Evolutionary conservation across 2,888 invertebrate genomes (phyloP).

Genomic region (Polietes domitor): DNA sequence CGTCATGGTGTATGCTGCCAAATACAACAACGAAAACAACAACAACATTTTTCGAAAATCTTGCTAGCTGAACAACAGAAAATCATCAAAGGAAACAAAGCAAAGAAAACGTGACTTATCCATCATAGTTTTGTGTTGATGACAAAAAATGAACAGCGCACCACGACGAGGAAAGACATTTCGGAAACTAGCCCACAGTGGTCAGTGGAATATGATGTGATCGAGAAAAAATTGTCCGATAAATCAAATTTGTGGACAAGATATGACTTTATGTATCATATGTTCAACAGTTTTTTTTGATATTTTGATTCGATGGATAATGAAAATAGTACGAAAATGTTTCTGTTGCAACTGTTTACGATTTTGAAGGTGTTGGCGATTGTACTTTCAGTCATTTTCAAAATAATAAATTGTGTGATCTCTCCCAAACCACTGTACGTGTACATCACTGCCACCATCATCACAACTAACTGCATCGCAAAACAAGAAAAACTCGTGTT

Average conservation of each 20-base stretch:
- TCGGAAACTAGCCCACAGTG: background rate
- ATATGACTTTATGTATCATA: too few relatives aligned
- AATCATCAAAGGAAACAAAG: conserved; percentile 11
- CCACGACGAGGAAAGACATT: background rate
- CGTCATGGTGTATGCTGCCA: background rate
- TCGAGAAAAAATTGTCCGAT: too few relatives aligned
- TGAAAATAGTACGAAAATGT: too few relatives aligned
- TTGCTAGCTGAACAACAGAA: conserved; percentile 8
- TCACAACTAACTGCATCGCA: background rate
- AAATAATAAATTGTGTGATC: too few relatives aligned
- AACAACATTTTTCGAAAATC: conserved; percentile 2
- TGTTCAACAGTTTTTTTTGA: too few relatives aligned
- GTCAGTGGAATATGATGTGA: background rate
- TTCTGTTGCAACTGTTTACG: too few relatives aligned
- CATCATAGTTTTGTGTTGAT: conserved; percentile 31
- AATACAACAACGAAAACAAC: conserved; percentile 4
- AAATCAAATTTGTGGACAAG: too few relatives aligned
- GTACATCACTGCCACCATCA: background rate
- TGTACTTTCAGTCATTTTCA: too few relatives aligned
- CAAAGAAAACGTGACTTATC: conserved; percentile 42
- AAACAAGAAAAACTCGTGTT: background rate
- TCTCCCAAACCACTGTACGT: background rate
- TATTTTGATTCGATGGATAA: too few relatives aligned
- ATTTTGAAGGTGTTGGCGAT: too few relatives aligned
- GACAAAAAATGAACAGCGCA: conserved; percentile 16